Evolutionary conservation across 2,888 invertebrate species (phyloP).

Genomic region (Leuctra nigra): DNA sequence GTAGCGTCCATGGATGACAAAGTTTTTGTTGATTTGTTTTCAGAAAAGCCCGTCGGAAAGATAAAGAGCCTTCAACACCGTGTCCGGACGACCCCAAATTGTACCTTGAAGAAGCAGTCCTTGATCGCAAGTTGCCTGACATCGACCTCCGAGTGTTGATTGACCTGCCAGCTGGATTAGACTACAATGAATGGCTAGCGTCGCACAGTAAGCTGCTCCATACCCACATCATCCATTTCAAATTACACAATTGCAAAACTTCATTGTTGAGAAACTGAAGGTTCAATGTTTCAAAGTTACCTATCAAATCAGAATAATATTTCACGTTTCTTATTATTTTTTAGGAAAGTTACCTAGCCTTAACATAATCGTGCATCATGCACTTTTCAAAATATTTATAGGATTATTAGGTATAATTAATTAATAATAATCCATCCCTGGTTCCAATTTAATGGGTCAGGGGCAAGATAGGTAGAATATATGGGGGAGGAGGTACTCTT

Average conservation of each 20-base stretch:
- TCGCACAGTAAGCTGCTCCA: slow-evolving; percentile 76
- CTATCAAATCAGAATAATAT: background rate
- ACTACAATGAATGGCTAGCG: slow-evolving; percentile 99
- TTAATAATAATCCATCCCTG: too few species aligned
- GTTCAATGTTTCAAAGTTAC: background rate
- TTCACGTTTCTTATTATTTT: background rate
- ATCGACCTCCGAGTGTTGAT: slow-evolving; percentile 91
- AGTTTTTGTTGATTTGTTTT: slow-evolving; percentile 39
- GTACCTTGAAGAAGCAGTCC: slow-evolving; percentile 90
- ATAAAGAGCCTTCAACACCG: slow-evolving; percentile 68
- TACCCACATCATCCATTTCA: background rate
- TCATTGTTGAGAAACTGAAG: too few species aligned
- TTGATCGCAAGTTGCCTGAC: slow-evolving; percentile 90
- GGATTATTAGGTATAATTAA: too few species aligned
- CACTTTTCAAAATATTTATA: too few species aligned
- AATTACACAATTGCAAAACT: too few species aligned
- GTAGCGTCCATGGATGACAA: too few species aligned
- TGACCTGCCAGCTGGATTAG: slow-evolving; percentile 89
- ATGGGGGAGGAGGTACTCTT: too few species aligned
- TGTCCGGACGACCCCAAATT: slow-evolving; percentile 80
- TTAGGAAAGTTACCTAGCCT: too few species aligned
- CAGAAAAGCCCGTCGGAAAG: slow-evolving; percentile 96
- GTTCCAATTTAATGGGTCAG: too few species aligned
- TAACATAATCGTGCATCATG: too few species aligned
- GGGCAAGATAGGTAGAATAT: too few species aligned